Base-by-base conservation (phyloP, 2,113 vertebrate genomes). In the Xyrauchen texanus region DNA sequence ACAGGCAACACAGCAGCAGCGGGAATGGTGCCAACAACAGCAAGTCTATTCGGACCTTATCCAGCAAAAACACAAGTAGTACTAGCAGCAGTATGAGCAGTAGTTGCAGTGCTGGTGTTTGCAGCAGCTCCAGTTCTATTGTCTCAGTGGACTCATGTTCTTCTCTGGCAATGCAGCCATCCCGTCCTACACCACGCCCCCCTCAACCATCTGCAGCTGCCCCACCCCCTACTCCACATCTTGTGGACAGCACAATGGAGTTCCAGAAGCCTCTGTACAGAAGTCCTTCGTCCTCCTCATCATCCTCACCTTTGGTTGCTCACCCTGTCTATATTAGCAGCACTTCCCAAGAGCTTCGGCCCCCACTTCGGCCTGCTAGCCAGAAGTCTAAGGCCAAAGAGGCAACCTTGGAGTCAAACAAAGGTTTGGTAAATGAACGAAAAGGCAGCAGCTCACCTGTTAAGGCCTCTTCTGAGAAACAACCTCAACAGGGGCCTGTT, bases 221-320 rank as follows among this genome's bases (percentile, higher is more conserved):
- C 21, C 21, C 21, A 34, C 5, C 91, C 2, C 93, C 93, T 81
- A 87, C 88, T 3, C 80, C 92, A 0, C 88, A 88, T 7, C 82
- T 93, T 0, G 90, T 89, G 46, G 93, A 93, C 2, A 88, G 90
- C 85, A 92, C 93, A 0, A 65, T 93, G 0, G 95, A 96, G 80
- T 95, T 95, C 86, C 95, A 97, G 70, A 96, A 94, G 86, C 91
- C 93, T 57, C 92, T 95, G 46, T 90, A 92, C 57, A 91, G 93
- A 81, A 94, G 93, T 85, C 92, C 93, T 76, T 92, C 94, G 0
- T 94, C 93, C 1, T 82, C 88, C 0, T 93, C 94, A 80, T 91
- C 34, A 87, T 94, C 87, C 86, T 93, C 15, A 3, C 75, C 85
- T 0, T 93, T 93, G 0, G 90, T 93, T 66, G 88, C 93, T 6